Evolutionary conservation across 2,113 vertebrate genomes (phyloP), one percentile per base, ranked within the genome.

Genomic region (Euleptes europaea): DNA sequence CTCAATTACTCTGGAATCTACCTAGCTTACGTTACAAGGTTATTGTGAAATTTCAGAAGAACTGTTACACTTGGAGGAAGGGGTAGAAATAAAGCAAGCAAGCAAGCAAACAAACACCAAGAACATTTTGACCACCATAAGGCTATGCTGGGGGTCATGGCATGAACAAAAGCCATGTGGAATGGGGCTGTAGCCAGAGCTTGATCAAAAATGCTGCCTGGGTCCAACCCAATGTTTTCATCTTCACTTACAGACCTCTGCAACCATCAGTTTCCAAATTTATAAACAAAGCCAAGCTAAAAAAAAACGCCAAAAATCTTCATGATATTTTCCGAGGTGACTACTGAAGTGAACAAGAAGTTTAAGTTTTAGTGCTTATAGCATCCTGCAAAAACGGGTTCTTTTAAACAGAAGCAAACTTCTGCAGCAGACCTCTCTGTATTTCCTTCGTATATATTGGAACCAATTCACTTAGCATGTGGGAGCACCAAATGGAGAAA

Each of bases 401-500:
- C 42, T 40, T 69, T 83, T 84, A 90, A 82, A 80, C 89, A 90
- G 65, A 87, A 91, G 86, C 38, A 92, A 94, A 94, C 82, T 83
- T 85, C 76, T 88, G 4, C 78, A 88, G 78, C 90, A 93, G 90
- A 71, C 86, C 89, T 85, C 71, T 86, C 80, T 88, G 92, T 84
- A 83, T 95, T 94, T 93, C 91, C 86, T 90, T 84, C 86, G 88
- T 74, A 69, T 86, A 28, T 42, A 91, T 92, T 92, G 91, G 90
- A 94, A 93, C 75, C 82, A 87, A 80, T 92, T 94, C 89, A 87
- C 88, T 94, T 83, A 93, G 91, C 94, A 93, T 88, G 93, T 94
- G 94, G 94, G 90, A 93, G 88, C 51, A 89, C 85, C 89, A 94
- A 95, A 94, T 76, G 85, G 85, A 86, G 88, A 94, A 65, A 90